Percentiles rank a stretch among this genome's conserved stretches.
These are phyloP conservation scores for Apotomis betuletana DNA, from an alignment of 2,888 invertebrate species.

Conservation along the genomic window DNA sequence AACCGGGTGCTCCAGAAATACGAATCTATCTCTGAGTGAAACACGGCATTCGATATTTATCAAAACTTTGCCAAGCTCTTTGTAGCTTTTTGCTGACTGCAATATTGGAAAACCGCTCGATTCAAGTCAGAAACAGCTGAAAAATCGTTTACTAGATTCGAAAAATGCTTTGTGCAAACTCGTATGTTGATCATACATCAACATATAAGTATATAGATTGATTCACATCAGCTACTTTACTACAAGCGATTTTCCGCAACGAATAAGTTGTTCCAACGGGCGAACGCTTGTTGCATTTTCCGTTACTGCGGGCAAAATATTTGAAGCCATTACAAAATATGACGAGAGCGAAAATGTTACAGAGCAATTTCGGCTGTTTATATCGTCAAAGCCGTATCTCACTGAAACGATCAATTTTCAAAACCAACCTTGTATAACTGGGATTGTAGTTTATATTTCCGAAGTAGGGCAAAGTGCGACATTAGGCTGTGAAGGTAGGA, in stretches of 20 bases:
- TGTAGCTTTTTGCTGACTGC: neutral
- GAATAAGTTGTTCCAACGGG: constrained; percentile 39
- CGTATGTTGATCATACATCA: constrained; percentile 1
- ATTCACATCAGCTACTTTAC: constrained; percentile 9
- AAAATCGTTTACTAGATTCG: neutral
- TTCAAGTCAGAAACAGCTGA: neutral
- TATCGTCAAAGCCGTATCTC: neutral
- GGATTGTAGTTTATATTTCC: constrained; percentile 3
- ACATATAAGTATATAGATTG: neutral
- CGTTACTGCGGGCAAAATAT: constrained; percentile 38
- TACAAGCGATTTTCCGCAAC: constrained; percentile 19
- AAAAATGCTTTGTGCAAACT: neutral
- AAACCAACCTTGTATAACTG: neutral
- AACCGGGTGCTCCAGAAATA: constrained; percentile 8
- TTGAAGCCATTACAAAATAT: constrained; percentile 39
- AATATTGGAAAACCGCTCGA: neutral
- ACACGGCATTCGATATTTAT: constrained; percentile 8
- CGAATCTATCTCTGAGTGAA: neutral
- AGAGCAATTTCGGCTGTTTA: constrained; percentile 31
- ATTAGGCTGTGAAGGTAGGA: neutral
- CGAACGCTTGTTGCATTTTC: constrained; percentile 45
- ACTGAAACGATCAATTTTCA: neutral
- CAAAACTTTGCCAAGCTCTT: neutral
- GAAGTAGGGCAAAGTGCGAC: neutral
- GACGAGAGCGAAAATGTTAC: constrained; percentile 39